These are phyloP conservation scores for Thymelicus lineola DNA, from an alignment of 2,888 invertebrate species.

Conservation along the genomic window DNA sequence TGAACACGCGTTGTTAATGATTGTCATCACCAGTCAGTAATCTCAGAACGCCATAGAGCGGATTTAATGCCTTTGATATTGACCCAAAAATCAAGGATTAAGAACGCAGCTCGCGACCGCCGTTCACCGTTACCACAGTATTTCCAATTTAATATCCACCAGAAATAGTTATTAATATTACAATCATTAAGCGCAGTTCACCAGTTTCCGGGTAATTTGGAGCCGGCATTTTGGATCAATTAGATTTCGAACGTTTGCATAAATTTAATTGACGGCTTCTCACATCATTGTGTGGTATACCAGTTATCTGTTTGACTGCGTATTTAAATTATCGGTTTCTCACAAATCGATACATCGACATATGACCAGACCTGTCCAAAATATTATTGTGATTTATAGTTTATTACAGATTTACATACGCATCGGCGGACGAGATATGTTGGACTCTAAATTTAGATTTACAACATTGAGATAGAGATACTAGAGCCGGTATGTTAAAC, in stretches of 20 bases:
- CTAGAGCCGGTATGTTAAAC: too few species aligned
- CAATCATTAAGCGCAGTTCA: constrained; percentile 39
- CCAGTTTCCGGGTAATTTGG: constrained; percentile 41
- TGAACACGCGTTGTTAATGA: constrained; percentile 36
- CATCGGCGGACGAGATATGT: constrained; percentile 43
- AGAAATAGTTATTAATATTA: constrained; percentile 42
- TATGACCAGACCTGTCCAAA: constrained; percentile 43
- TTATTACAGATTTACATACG: constrained; percentile 46
- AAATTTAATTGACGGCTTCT: constrained; percentile 40
- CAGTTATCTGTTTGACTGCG: constrained; percentile 45
- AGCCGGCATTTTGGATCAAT: constrained; percentile 30
- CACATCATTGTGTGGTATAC: constrained; percentile 42
- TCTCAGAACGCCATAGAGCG: constrained; percentile 28
- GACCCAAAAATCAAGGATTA: constrained; percentile 48
- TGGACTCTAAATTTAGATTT: constrained; percentile 40
- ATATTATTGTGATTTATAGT: constrained; percentile 50
- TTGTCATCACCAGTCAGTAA: constrained; percentile 42
- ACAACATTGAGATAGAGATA: neutral
- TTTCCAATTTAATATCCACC: constrained; percentile 44
- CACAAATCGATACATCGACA: constrained; percentile 41
- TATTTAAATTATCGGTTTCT: constrained; percentile 46
- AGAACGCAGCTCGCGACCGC: constrained; percentile 42
- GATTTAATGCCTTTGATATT: constrained; percentile 43
- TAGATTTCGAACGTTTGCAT: constrained; percentile 40
- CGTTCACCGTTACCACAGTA: constrained; percentile 43